Evolutionary conservation across 2,797 vertebrate genomes (phyloP), one percentile per base, ranked within the genome.

Genomic region (Lithobates sylvaticus): DNA sequence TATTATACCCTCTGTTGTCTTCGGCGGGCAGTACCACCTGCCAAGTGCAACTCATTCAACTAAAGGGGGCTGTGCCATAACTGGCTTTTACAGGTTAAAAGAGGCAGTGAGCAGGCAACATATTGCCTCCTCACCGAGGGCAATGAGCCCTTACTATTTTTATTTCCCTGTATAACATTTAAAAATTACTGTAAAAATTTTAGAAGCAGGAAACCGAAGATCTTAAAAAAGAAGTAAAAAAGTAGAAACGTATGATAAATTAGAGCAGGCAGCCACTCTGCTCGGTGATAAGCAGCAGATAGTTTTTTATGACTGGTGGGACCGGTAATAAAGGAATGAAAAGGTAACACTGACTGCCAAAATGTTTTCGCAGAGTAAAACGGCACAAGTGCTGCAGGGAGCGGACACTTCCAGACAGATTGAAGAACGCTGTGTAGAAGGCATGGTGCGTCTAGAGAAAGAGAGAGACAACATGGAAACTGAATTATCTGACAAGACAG

Each of bases 331-430:
- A 67, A 0, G 94, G 93, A 10, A 95, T 77, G 0, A 93, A 85
- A 76, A 39, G 27, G 0, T 90, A 90, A 88, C 96, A 95, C 0
- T 61, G 6, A 69, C 89, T 89, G 65, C 94, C 93, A 0, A 93
- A 87, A 8, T 26, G 26, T 0, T 84, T 88, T 47, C 93, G 90
- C 9, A 95, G 58, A 34, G 90, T 2, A 0, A 90, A 90, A 16
- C 93, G 93, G 76, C 94, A 94, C 7, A 94, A 85, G 79, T 94
- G 95, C 85, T 94, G 93, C 69, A 96, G 92, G 75, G 89, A 81
- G 18, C 93, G 93, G 0, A 91, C 92, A 0, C 74, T 58, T 21
- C 86, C 83, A 0, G 83, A 91, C 88, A 95, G 85, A 34, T 42
- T 82, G 0, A 94, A 90, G 16, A 96, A 82, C 13, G 95, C 95